Conservation (phyloP, 2,113 vertebrate genomes). For the Mus spicilegus region DNA sequence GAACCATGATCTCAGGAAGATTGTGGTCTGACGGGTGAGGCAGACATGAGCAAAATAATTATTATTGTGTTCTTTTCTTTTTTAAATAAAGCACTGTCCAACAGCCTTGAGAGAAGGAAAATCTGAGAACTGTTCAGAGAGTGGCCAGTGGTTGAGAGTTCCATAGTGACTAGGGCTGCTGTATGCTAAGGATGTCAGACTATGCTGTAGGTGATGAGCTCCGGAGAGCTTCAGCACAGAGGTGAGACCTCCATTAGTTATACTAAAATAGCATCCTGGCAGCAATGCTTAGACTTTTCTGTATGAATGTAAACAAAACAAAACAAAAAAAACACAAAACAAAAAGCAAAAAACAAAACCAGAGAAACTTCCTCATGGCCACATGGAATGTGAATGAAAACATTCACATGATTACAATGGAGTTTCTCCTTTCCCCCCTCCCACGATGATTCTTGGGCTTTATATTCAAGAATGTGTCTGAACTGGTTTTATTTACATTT, state of each 20-base stretch:
- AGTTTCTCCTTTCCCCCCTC: neutral
- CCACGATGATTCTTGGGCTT: neutral
- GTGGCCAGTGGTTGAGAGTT: neutral
- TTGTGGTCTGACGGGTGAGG: neutral
- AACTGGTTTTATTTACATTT: slow-evolving; percentile 34
- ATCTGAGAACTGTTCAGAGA: slow-evolving; percentile 45
- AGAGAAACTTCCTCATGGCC: neutral
- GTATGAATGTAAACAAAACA: neutral
- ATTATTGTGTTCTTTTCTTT: neutral
- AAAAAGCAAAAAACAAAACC: too few relatives aligned
- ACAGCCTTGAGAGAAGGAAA: neutral
- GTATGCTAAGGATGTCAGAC: neutral
- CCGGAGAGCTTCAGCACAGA: neutral
- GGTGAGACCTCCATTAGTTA: neutral
- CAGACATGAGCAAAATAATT: slow-evolving; percentile 44
- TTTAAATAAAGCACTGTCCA: neutral
- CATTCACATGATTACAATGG: neutral
- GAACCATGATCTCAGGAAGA: slow-evolving; percentile 38
- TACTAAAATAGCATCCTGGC: slow-evolving; percentile 39
- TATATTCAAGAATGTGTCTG: slow-evolving; percentile 1
- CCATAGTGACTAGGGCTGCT: neutral
- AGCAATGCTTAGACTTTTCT: neutral
- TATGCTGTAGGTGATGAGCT: neutral
- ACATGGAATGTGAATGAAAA: neutral
- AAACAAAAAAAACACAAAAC: too few relatives aligned